phyloP scores from a whole-genome alignment of 2,888 invertebrate species.

The Diarsia rubi region DNA sequence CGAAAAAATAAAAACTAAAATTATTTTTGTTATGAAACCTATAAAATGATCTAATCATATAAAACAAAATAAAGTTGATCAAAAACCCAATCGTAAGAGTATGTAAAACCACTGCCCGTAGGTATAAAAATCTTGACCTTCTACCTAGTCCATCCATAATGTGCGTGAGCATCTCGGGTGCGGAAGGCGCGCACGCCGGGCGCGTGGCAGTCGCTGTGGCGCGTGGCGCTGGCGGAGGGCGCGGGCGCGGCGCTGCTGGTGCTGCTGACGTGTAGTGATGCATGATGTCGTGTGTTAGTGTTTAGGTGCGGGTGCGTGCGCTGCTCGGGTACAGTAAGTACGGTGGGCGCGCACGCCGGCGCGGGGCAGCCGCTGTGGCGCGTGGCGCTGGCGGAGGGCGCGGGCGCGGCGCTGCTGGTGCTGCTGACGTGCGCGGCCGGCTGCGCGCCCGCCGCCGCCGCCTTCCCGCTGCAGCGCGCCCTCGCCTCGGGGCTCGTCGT shows the following conservation, averaged over 20 bases:
- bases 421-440: constrained; percentile 93
- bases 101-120: no score
- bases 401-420: constrained; percentile 93
- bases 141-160: no score
- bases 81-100: no score
- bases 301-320: constrained; percentile 18
- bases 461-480: constrained; percentile 81
- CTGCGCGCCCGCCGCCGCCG: constrained; percentile 75
- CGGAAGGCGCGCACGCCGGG: constrained; percentile 34
- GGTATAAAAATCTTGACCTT: no score
- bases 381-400: constrained; percentile 90
- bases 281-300: constrained; percentile 3
- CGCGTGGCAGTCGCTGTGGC: constrained; percentile 64
- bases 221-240: constrained; percentile 91
- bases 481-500: constrained; percentile 93
- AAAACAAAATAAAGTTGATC: no score
- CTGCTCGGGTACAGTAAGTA: constrained; percentile 20
- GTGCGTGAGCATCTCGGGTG: constrained; percentile 21
- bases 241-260: constrained; percentile 93
- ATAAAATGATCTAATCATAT: no score
- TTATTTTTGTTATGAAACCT: no score
- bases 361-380: constrained; percentile 66
- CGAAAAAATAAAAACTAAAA: no score
- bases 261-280: constrained; percentile 92
- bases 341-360: constrained; percentile 35